Conservation (phyloP, 2,888 invertebrate species). For the Achlya flavicornis region DNA sequence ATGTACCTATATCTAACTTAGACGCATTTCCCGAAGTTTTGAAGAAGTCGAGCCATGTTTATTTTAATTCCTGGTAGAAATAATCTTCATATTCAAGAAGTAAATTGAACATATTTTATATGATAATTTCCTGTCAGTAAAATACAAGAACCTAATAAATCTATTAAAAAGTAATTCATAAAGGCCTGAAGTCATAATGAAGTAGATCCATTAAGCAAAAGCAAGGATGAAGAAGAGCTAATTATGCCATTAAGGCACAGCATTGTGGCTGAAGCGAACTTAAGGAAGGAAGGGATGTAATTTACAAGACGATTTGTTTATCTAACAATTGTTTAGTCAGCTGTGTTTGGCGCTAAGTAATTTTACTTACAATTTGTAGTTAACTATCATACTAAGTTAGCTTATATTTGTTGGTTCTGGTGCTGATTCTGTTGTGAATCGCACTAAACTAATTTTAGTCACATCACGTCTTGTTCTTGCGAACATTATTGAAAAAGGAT, state of each 20-base stretch:
- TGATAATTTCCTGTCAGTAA: neutral
- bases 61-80: no score
- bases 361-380: neutral
- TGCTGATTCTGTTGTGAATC: no score
- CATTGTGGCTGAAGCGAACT: neutral
- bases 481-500: no score
- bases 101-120: neutral
- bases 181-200: neutral
- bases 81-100: neutral
- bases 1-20: no score
- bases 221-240: neutral
- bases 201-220: neutral
- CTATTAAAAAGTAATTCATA: neutral
- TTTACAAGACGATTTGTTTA: neutral
- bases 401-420: no score
- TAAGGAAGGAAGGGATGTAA: constrained; percentile 1
- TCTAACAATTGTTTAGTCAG: neutral
- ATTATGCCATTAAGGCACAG: neutral
- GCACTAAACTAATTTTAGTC: no score
- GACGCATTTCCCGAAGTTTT: no score
- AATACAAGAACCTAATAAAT: neutral
- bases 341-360: neutral
- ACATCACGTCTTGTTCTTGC: no score
- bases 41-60: no score
- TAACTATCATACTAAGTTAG: neutral